These are phyloP conservation scores for Dipodomys ordii DNA, from an alignment of 2,113 vertebrate species.

Conservation along the genomic window DNA sequence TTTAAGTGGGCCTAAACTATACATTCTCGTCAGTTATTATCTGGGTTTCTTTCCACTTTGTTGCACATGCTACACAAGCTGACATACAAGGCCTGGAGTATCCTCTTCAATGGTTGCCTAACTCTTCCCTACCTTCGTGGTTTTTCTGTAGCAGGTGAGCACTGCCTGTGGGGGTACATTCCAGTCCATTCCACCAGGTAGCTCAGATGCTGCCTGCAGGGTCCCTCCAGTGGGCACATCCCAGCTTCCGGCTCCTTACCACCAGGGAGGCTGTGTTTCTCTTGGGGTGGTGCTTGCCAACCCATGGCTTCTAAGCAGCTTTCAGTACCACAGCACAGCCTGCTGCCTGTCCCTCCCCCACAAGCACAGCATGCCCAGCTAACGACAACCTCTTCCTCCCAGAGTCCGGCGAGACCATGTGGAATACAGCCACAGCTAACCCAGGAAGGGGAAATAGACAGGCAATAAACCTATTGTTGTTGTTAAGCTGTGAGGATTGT, in stretches of 20 bases:
- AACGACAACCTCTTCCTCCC: neutral
- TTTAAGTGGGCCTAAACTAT: neutral
- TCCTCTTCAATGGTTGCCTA: neutral
- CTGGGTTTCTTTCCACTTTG: neutral
- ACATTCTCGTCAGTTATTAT: conserved; percentile 5
- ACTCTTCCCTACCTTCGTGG: neutral
- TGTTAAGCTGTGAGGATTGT: neutral
- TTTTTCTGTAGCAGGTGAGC: neutral
- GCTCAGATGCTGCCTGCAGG: neutral
- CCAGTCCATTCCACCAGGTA: too few relatives aligned
- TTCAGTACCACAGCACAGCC: neutral
- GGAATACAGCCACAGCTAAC: neutral
- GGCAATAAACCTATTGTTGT: neutral
- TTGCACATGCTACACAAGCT: neutral
- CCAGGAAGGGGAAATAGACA: neutral
- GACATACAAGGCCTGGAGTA: neutral
- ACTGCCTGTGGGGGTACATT: neutral
- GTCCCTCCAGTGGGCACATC: neutral
- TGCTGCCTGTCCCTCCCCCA: neutral
- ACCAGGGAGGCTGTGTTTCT: neutral
- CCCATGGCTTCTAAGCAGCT: neutral
- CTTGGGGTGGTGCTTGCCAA: neutral
- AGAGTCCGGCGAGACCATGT: accelerated
- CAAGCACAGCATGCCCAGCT: neutral
- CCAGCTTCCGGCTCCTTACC: neutral